These are phyloP conservation scores for Poeciliopsis gracilis DNA, from an alignment of 2,797 vertebrate species.

Conservation along the genomic window DNA sequence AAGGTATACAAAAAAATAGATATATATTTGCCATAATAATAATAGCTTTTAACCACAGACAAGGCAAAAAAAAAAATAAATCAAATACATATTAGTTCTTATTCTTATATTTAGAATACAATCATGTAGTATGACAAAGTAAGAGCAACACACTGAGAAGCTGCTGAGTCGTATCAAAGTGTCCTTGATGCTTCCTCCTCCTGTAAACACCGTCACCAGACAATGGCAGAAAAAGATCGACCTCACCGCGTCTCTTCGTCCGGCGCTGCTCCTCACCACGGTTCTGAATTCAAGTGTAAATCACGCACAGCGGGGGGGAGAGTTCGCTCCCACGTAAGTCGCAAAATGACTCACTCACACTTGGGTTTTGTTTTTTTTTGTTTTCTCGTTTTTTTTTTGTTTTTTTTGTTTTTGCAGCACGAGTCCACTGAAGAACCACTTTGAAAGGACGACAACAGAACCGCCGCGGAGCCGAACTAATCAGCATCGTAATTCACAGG, in stretches of 20 bases:
- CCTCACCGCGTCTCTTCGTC: conserved; percentile 35
- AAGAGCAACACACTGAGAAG: conserved; percentile 45
- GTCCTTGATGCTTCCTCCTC: conserved; percentile 58
- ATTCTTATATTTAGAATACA: conserved; percentile 59
- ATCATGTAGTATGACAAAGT: conserved; percentile 60
- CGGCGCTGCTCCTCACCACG: conserved; percentile 5
- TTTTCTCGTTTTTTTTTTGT: too few species aligned
- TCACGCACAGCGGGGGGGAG: conserved; percentile 1
- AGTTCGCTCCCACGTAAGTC: conserved; percentile 14
- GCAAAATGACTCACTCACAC: conserved; percentile 21
- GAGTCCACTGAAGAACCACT: conserved; percentile 65
- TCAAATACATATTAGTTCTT: conserved; percentile 46
- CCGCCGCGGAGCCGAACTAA: conserved; percentile 50
- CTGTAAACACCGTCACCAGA: conserved; percentile 43
- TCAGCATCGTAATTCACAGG: conserved; percentile 62
- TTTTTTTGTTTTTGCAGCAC: conserved; percentile 39
- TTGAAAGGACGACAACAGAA: conserved; percentile 64
- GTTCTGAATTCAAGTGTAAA: conserved; percentile 23
- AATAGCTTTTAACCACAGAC: conserved; percentile 65
- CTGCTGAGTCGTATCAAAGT: conserved; percentile 26
- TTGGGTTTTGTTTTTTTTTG: too few species aligned
- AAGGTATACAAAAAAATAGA: conserved; percentile 60
- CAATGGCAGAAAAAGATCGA: conserved; percentile 15
- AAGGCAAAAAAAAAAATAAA: conserved; percentile 60
- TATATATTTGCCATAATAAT: conserved; percentile 56